Evolutionary conservation across 2,888 invertebrate species (phyloP).

Genomic region (Zonitis immaculata): DNA sequence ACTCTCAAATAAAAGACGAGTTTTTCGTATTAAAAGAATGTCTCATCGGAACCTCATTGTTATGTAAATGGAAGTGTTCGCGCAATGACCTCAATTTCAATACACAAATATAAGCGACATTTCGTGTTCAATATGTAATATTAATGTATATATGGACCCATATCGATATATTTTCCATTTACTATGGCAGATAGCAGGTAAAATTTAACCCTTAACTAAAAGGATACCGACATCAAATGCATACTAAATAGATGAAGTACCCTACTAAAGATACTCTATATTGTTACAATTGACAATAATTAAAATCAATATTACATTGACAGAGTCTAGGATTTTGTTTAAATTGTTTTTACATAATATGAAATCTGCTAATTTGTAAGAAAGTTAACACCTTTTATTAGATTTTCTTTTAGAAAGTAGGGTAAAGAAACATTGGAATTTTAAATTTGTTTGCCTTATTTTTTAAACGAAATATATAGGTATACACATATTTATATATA

Average conservation of each 20-base stretch:
- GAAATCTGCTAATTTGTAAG: slow-evolving; percentile 5
- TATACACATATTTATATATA: too few relatives aligned
- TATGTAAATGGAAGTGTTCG: slow-evolving; percentile 16
- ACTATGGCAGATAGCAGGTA: background rate
- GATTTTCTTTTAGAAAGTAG: slow-evolving; percentile 7
- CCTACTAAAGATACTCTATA: too few relatives aligned
- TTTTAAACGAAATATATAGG: background rate
- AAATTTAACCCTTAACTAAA: background rate
- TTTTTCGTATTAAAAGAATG: slow-evolving; percentile 8
- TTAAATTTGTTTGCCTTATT: slow-evolving; percentile 1
- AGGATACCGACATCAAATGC: background rate
- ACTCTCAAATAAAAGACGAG: slow-evolving; percentile 5
- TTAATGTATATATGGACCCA: slow-evolving; percentile 1
- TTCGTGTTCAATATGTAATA: slow-evolving; percentile 8
- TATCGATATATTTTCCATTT: background rate
- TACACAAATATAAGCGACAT: slow-evolving; percentile 6
- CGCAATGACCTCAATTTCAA: slow-evolving; percentile 16
- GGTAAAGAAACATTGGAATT: slow-evolving; percentile 1
- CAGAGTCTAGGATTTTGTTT: too few relatives aligned
- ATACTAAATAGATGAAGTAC: too few relatives aligned
- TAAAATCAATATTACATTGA: too few relatives aligned
- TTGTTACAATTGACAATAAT: too few relatives aligned
- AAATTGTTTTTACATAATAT: too few relatives aligned
- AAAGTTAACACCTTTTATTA: slow-evolving; percentile 4
- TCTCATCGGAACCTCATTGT: slow-evolving; percentile 11